Percentiles rank a stretch among this genome's conserved stretches.
phyloP scores from a whole-genome alignment of 2,888 invertebrate species.

The Philaethria dido region DNA sequence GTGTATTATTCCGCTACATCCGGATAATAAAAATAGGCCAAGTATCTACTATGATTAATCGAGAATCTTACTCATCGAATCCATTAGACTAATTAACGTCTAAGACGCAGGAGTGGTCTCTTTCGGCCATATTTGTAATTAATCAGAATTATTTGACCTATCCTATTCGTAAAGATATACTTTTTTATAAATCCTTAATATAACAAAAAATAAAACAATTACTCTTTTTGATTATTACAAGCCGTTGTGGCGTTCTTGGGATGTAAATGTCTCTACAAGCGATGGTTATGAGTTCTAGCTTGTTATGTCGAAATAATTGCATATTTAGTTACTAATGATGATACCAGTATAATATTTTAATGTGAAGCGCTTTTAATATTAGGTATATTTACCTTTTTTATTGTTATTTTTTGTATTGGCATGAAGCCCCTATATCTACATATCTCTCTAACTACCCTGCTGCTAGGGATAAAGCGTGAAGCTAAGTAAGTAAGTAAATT shows the following conservation, averaged over 20 bases:
- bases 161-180: background rate
- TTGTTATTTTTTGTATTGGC: no score
- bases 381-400: no score
- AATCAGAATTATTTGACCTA: background rate
- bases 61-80: slow-evolving; percentile 11
- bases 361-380: background rate
- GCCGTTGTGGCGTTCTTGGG: no score
- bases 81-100: slow-evolving; percentile 17
- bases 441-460: no score
- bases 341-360: background rate
- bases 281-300: no score
- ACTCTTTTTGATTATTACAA: no score
- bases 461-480: no score
- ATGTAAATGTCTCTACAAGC: no score
- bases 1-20: background rate
- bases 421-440: no score
- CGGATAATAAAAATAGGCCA: slow-evolving; percentile 5
- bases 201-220: no score
- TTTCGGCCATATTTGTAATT: background rate
- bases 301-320: background rate
- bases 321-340: background rate
- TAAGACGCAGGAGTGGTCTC: background rate
- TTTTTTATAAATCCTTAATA: no score
- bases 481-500: no score
- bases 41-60: slow-evolving; percentile 11